Evolutionary conservation across 2,797 vertebrate genomes (phyloP).

Genomic region (Adrianichthys oophorus): DNA sequence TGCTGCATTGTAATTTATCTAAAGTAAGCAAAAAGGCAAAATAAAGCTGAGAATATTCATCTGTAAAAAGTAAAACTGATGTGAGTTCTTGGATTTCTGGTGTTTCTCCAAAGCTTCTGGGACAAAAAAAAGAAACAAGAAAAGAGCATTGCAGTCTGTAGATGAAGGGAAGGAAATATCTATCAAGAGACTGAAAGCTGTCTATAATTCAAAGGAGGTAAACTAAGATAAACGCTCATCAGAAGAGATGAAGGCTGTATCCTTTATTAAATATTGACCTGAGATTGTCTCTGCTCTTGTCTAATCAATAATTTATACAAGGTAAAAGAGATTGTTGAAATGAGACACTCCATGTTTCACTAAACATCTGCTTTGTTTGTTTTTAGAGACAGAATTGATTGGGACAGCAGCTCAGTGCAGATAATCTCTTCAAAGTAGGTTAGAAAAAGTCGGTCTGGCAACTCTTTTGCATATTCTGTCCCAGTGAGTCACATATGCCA

Average conservation of each 20-base stretch:
- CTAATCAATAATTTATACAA: conserved; percentile 76
- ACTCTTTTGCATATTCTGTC: conserved; percentile 12
- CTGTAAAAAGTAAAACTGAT: conserved; percentile 13
- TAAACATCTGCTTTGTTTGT: conserved; percentile 44
- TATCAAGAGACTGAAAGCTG: conserved; percentile 43
- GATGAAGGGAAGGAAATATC: conserved; percentile 44
- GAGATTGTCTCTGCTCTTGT: conserved; percentile 63
- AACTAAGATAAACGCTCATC: conserved; percentile 58
- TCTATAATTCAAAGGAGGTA: conserved; percentile 60
- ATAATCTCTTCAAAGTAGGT: conserved; percentile 6
- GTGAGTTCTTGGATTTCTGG: conserved; percentile 21
- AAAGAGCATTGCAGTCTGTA: conserved; percentile 31
- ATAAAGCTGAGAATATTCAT: conserved; percentile 35
- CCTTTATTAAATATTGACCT: conserved; percentile 80
- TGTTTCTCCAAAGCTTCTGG: conserved; percentile 27
- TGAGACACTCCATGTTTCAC: conserved; percentile 41
- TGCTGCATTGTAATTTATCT: conserved; percentile 5
- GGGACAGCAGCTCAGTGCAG: not conserved
- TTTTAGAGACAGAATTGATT: conserved; percentile 17
- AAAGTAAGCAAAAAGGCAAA: conserved; percentile 25
- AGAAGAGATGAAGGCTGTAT: conserved; percentile 40
- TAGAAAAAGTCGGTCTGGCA: conserved; percentile 9
- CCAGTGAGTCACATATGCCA: too few relatives aligned
- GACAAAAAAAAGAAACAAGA: conserved; percentile 51
- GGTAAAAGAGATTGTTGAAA: conserved; percentile 61